A percentile compares a stretch with the other conserved stretches of the same genome.
phyloP scores from a whole-genome alignment of 2,888 invertebrate genomes.

The Cataglyphis rosenhaueri region DNA sequence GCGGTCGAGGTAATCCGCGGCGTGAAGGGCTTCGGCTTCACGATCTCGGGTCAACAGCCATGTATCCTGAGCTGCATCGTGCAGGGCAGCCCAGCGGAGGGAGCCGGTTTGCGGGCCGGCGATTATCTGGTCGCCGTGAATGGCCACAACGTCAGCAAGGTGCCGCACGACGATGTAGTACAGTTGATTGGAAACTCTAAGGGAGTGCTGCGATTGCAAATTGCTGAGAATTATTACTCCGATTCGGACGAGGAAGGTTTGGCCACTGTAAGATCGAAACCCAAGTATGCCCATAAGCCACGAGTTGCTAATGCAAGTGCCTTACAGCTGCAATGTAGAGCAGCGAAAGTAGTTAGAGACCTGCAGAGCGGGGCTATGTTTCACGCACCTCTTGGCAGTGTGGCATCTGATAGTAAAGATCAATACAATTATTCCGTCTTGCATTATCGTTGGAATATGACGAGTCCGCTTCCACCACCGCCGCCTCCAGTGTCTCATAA shows the following conservation, averaged over 20 bases:
- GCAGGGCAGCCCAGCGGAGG: slow-evolving; percentile 95
- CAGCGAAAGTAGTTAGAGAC: slow-evolving; percentile 86
- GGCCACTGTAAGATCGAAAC: slow-evolving; percentile 87
- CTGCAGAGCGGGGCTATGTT: slow-evolving; percentile 86
- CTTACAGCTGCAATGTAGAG: slow-evolving; percentile 84
- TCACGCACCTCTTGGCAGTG: slow-evolving; percentile 76
- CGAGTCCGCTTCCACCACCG: slow-evolving; percentile 84
- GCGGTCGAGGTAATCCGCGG: slow-evolving; percentile 95
- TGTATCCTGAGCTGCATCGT: slow-evolving; percentile 98
- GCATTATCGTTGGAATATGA: slow-evolving; percentile 84
- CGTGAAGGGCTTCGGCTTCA: slow-evolving; percentile 97
- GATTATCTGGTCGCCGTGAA: slow-evolving; percentile 97
- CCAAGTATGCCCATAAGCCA: slow-evolving; percentile 88
- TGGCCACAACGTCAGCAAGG: slow-evolving; percentile 95
- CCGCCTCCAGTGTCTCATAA: slow-evolving; percentile 82
- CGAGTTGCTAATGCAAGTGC: slow-evolving; percentile 76
- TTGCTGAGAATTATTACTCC: slow-evolving; percentile 94
- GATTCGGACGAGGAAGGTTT: slow-evolving; percentile 93
- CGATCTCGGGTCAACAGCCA: slow-evolving; percentile 98
- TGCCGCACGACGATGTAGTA: slow-evolving; percentile 97
- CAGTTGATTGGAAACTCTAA: slow-evolving; percentile 95
- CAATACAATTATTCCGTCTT: slow-evolving; percentile 78
- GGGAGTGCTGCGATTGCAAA: slow-evolving; percentile 93
- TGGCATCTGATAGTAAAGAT: slow-evolving; percentile 75
- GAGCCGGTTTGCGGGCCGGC: slow-evolving; percentile 95